Percentiles rank a stretch among this genome's conserved stretches.
Evolutionary conservation across 2,888 invertebrate genomes (phyloP).

Genomic region (Malachius bipustulatus): DNA sequence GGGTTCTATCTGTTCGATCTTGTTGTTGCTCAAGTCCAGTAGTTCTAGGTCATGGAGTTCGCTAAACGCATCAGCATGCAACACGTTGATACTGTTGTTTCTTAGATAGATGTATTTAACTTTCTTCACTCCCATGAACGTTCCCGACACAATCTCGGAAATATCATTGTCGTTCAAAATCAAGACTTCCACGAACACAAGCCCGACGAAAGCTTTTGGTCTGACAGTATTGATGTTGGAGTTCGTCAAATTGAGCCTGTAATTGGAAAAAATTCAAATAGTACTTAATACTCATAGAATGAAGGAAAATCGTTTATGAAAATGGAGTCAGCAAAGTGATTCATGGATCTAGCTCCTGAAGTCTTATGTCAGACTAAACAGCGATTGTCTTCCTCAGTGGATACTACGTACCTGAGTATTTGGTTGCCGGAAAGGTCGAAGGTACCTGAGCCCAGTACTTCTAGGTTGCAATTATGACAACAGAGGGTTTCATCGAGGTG

Average conservation of each 20-base stretch:
- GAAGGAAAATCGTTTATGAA: no score
- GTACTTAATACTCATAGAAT: no score
- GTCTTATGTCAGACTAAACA: no score
- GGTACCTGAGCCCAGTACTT: constrained; percentile 26
- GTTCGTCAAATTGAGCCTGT: constrained; percentile 26
- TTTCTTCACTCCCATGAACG: constrained; percentile 32
- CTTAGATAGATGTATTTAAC: constrained; percentile 28
- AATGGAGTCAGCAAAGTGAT: no score
- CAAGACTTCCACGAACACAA: constrained; percentile 30
- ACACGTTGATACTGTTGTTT: constrained; percentile 27
- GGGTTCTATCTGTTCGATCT: constrained; percentile 25
- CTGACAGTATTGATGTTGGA: constrained; percentile 27
- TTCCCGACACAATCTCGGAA: constrained; percentile 27
- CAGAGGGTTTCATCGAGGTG: constrained; percentile 33
- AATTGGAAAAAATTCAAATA: no score
- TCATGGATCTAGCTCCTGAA: no score
- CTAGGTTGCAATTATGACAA: constrained; percentile 30
- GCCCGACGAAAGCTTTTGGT: constrained; percentile 30
- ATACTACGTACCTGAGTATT: no score
- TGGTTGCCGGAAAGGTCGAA: constrained; percentile 35
- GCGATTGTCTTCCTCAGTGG: no score
- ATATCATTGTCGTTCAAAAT: constrained; percentile 29
- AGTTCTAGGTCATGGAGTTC: constrained; percentile 27
- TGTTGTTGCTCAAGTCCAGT: constrained; percentile 27
- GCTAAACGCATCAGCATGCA: constrained; percentile 29